phyloP scores from a whole-genome alignment of 2,113 vertebrate genomes.

The Chaetodon auriga region DNA sequence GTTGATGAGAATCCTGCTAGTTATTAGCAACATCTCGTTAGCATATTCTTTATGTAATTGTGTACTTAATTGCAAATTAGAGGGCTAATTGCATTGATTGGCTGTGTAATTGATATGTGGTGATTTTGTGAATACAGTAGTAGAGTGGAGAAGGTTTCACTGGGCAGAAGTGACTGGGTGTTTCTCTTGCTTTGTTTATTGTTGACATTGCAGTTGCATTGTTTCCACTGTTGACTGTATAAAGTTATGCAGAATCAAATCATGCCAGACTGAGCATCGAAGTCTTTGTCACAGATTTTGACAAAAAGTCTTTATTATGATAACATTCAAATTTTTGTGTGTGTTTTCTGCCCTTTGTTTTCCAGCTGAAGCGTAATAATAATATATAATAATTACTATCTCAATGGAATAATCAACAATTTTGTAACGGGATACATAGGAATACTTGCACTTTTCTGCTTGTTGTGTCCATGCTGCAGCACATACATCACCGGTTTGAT shows the following conservation, averaged over 20 bases:
- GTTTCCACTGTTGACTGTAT: not conserved
- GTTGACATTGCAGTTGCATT: not conserved
- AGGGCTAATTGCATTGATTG: slow-evolving; percentile 54
- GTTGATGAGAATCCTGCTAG: slow-evolving; percentile 38
- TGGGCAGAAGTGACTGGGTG: no score
- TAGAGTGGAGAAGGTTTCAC: not conserved
- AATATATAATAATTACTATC: no score
- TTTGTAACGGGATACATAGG: no score
- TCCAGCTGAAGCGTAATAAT: not conserved
- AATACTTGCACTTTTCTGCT: no score
- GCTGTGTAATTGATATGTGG: slow-evolving; percentile 44
- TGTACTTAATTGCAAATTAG: slow-evolving; percentile 59
- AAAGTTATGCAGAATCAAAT: not conserved
- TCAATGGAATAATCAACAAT: no score
- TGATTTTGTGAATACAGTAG: slow-evolving; percentile 20
- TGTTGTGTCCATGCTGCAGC: no score
- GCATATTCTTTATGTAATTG: slow-evolving; percentile 61
- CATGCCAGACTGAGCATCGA: not conserved
- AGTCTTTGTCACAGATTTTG: no score
- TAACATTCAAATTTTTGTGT: no score
- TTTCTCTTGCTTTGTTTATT: no score
- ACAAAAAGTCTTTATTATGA: no score
- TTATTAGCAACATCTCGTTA: slow-evolving; percentile 53
- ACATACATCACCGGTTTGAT: no score
- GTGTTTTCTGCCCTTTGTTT: not conserved